phyloP scores from a whole-genome alignment of 2,888 invertebrate genomes.

The Melinaea menophilus region DNA sequence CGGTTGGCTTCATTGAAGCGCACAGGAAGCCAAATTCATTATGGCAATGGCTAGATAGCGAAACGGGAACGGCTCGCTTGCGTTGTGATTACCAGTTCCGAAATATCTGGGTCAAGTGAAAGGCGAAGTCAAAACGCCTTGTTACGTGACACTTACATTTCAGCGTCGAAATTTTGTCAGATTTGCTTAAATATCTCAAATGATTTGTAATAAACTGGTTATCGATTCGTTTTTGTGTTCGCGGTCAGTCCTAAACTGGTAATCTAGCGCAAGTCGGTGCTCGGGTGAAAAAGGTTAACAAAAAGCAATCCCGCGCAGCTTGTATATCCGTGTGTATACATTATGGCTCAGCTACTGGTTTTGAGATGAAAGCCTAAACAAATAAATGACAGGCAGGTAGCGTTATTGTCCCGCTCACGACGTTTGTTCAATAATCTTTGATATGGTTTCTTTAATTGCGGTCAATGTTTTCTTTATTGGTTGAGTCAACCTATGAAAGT shows the following conservation, averaged over 20 bases:
- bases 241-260: constrained; percentile 33
- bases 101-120: constrained; percentile 77
- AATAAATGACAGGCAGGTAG: constrained; percentile 75
- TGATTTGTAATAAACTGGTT: neutral
- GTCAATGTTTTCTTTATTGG: constrained; percentile 39
- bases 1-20: constrained; percentile 24
- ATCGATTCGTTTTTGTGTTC: constrained; percentile 5
- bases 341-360: constrained; percentile 71
- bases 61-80: constrained; percentile 45
- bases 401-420: constrained; percentile 56
- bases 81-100: constrained; percentile 71
- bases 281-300: constrained; percentile 62
- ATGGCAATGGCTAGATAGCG: constrained; percentile 36
- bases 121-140: constrained; percentile 66
- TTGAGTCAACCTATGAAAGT: constrained; percentile 20
- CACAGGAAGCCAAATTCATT: constrained; percentile 45
- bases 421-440: constrained; percentile 73
- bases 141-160: constrained; percentile 31
- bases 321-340: constrained; percentile 48
- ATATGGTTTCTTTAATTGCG: constrained; percentile 63
- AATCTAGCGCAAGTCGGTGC: constrained; percentile 65
- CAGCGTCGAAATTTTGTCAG: neutral
- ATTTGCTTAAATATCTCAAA: neutral
- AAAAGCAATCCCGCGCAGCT: constrained; percentile 59
- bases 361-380: constrained; percentile 73